phyloP scores from a whole-genome alignment of 2,797 vertebrate genomes.

The Pitangus sulphuratus region DNA sequence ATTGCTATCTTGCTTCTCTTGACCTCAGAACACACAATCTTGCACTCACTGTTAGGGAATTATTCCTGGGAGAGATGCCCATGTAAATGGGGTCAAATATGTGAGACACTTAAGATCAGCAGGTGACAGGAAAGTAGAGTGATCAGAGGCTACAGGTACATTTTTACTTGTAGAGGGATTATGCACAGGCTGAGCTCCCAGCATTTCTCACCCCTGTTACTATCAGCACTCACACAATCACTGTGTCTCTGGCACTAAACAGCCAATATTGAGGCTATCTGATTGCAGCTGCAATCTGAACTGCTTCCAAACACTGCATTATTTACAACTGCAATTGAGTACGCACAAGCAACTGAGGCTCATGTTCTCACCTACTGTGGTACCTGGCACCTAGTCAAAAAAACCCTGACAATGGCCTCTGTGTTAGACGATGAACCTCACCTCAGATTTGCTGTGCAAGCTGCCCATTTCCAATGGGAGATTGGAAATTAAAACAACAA shows the following conservation, averaged over 20 bases:
- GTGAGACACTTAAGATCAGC: neutral
- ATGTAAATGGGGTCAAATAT: conserved; percentile 14
- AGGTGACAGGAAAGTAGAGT: neutral
- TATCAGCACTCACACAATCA: neutral
- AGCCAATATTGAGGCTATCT: neutral
- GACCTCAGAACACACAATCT: conserved; percentile 27
- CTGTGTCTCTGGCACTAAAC: neutral
- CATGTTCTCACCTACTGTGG: neutral
- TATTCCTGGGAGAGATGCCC: neutral
- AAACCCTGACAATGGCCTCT: neutral
- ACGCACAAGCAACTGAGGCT: neutral
- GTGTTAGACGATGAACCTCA: neutral
- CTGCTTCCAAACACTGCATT: conserved; percentile 4
- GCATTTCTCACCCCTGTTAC: neutral
- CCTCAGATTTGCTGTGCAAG: neutral
- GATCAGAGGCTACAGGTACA: rapidly evolving
- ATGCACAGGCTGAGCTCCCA: neutral
- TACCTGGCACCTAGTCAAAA: neutral
- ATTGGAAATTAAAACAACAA: neutral
- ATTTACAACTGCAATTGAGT: conserved; percentile 31
- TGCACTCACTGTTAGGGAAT: neutral
- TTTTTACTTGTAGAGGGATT: neutral
- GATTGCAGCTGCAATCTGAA: neutral
- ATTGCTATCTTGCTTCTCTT: conserved; percentile 37
- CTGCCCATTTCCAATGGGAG: neutral